Base-by-base conservation (phyloP, 2,797 vertebrate species). In the Spondyliosoma cantharus region DNA sequence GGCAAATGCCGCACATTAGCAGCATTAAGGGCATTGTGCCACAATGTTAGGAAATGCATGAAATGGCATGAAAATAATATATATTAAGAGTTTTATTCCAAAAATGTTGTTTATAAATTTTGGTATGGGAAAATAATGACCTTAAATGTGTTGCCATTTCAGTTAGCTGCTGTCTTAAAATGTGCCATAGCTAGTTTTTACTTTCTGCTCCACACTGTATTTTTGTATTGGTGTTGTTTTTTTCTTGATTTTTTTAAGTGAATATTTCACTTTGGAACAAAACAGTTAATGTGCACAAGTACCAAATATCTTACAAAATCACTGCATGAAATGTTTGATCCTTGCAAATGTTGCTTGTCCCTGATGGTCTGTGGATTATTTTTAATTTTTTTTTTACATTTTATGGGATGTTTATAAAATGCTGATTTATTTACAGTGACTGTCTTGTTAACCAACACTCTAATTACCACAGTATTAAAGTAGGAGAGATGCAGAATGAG, bases 121-220 rank as follows among this genome's bases (percentile, higher is more conserved):
- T 65, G 50, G 4, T 37, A 74, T 27, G 25, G 58, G n/a, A 48
- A 53, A 43, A 45, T n/a, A 66, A 66, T 59, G 22, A 62, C 17
- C 43, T 70, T 13, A 66, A 60, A 50, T 57, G 42, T 76, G 58
- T 65, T 74, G 20, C 27, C 57, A 59, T 48, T 80, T 71, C n/a
- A 60, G 45, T 73, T 64, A 22, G 25, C n/a, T 64, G 5, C 37
- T n/a, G 22, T 86, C 13, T 81, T 72, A 22, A 85, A 76, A 84
- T 62, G 89, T 92, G 87, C 89, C 88, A 91, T 88, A 82, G 61
- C 45, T 75, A 65, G n/a, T 83, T 80, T 84, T 45, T 48, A 74
- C 17, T 27, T n/a, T 58, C 19, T 68, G 73, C 7, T 65, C 2
- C 19, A 60, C 42, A 50, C 74, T 27, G 17, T n/a, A n/a, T n/a